Base-by-base conservation (phyloP, 37 sponge, comb jelly and placozoan species). In the Agelas oroides region DNA sequence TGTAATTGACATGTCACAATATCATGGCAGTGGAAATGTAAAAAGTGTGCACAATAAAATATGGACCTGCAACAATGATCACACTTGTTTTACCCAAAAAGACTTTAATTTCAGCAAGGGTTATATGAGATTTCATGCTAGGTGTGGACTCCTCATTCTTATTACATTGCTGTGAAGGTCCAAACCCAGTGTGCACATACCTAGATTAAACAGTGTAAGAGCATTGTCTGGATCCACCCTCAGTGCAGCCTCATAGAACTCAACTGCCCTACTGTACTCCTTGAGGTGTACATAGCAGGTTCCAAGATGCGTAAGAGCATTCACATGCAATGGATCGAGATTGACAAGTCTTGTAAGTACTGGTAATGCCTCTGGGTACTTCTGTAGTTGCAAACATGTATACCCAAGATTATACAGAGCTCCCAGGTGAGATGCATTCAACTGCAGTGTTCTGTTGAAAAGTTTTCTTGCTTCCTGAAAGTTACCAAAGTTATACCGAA, bases 131-230 rank as follows among this genome's bases (percentile, higher is more conserved):
- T 46, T 12, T 46, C 8, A 46, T 46, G n/a, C n/a, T n/a, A n/a
- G n/a, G n/a, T n/a, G n/a, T n/a, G n/a, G n/a, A n/a, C n/a, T n/a
- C n/a, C n/a, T n/a, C n/a, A n/a, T n/a, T n/a, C n/a, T n/a, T n/a
- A n/a, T n/a, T n/a, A n/a, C n/a, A n/a, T n/a, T n/a, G n/a, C n/a
- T n/a, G n/a, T n/a, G n/a, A n/a, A n/a, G n/a, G n/a, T n/a, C n/a
- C n/a, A n/a, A n/a, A n/a, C n/a, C n/a, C n/a, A n/a, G n/a, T n/a
- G n/a, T n/a, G n/a, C n/a, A n/a, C n/a, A n/a, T n/a, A n/a, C n/a
- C 91, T 62, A 90, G 62, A 37, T 90, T 90, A 40, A 85, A 86
- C 12, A 85, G 58, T 37, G 91, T 81, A 18, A 66, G 27, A 17
- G 72, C 67, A 80, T 80, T 77, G 35, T 85, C 76, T 23, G 82